A percentile compares a stretch with the other conserved stretches of the same genome.
Evolutionary conservation across 2,888 invertebrate species (phyloP).

Genomic region (Adineta ricciae): DNA sequence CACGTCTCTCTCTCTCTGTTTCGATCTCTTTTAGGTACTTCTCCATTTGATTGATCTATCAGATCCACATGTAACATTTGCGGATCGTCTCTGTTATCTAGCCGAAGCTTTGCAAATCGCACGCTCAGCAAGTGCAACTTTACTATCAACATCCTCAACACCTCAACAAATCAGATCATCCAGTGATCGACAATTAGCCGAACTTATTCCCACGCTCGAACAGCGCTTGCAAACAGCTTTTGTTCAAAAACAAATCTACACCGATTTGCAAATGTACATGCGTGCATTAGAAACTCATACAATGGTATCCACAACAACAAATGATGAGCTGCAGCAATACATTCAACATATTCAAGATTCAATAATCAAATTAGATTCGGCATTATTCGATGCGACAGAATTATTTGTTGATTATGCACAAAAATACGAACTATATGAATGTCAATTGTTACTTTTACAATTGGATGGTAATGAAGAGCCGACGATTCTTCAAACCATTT

Average conservation of each 20-base stretch:
- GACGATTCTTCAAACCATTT: neutral
- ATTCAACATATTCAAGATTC: neutral
- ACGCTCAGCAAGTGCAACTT: neutral
- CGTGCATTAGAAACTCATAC: conserved; percentile 1
- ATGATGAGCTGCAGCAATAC: conserved; percentile 4
- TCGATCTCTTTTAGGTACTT: too few relatives aligned
- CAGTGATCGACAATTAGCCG: neutral
- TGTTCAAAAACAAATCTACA: conserved; percentile 15
- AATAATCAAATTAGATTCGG: neutral
- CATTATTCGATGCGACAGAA: conserved; percentile 10
- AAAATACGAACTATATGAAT: conserved; percentile 19
- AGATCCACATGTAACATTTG: conserved; percentile 2
- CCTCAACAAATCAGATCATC: neutral
- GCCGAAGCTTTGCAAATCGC: conserved; percentile 11
- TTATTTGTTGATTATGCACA: conserved; percentile 22
- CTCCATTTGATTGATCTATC: conserved; percentile 11
- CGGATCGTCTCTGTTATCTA: conserved; percentile 9
- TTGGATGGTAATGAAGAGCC: conserved; percentile 20
- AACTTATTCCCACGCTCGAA: conserved; percentile 8
- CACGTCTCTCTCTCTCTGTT: too few relatives aligned
- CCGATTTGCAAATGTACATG: conserved; percentile 11
- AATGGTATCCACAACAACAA: neutral
- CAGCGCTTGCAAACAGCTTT: conserved; percentile 20
- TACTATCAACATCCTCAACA: neutral
- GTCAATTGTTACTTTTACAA: conserved; percentile 20